Evolutionary conservation across 2,113 vertebrate species (phyloP), one percentile per base, ranked within the genome.

Genomic region (Gambusia affinis): DNA sequence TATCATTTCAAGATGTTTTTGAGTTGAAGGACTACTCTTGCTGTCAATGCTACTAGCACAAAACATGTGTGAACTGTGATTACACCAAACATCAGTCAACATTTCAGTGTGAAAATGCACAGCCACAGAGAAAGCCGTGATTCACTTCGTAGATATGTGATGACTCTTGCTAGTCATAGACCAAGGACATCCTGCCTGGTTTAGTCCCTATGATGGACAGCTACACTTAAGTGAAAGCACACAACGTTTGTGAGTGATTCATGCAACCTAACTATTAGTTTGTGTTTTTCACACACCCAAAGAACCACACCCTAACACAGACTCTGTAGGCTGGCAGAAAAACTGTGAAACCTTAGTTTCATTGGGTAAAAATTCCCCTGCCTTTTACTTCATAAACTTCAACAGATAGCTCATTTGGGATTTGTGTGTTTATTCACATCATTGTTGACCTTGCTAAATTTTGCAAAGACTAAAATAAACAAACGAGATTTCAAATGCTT

Each of bases 71-170:
- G 64, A 74, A 76, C 65, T 65, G 62, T 14, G 75, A 73, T 64
- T 72, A 33, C 71, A 84, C 63, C 28, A 74, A 68, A 64, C 61
- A 83, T 73, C 3, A 12, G 72, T 70, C 80, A 70, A 66, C 80
- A 88, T 79, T 72, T 47, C 63, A 80, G 78, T 83, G 86, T 90
- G 76, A 93, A 91, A 89, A 76, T 44, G 33, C 33, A 74, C 73
- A 68, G 70, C 81, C 75, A 60, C 81, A 78, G 78, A 81, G 85
- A 82, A 87, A 81, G 51, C 22, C 4, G 51, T 91, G 90, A 93
- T 83, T 93, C 91, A 93, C 67, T 29, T 79, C 10, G 19, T 22
- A 76, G 83, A 80, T 79, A 88, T 90, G 83, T 79, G 70, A 67
- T 14, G 51, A 82, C 72, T 82, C 30, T 27, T 67, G 80, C 70